Base-by-base conservation (phyloP, 2,797 vertebrate genomes). In the Micromesistius poutassou region DNA sequence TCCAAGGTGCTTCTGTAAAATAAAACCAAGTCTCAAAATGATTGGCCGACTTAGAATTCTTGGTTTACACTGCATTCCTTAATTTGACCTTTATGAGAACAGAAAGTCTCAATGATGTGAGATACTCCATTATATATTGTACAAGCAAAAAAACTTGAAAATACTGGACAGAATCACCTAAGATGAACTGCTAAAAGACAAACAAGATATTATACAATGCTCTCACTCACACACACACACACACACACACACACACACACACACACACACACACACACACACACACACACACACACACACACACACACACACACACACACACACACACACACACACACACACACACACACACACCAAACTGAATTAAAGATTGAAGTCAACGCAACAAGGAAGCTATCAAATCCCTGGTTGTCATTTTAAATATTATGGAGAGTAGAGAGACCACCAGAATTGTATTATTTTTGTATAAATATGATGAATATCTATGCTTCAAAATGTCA, bases 1-100 rank as follows among this genome's bases (percentile, higher is more conserved):
- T 79, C 68, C 74, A 77, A 77, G 76, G 79, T 50, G 4, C 10
- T 19, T 78, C 82, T 31, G 30, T 42, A 1, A 77, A 72, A 77
- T 80, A 78, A 81, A 30, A 81, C 77, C 72, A 73, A 74, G 76
- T 55, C 72, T 77, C 55, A 30, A 70, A 46, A 74, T 42, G 2
- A 79, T 71, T 70, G 74, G 68, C 82, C 46, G 50, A n/a, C 46
- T 62, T 25, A 9, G n/a, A 6, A 62, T 62, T 9, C 5, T n/a
- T 62, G n/a, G 55, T 62, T n/a, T 25, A 8, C n/a, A 10, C 22
- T 28, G 14, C 22, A 62, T 5, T 38, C 55, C 55, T n/a, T 62
- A 25, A 62, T 22, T 62, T n/a, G 25, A 28, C 62, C 8, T 68
- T 68, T 28, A 68, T 28, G 28, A 9, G 12, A 28, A 68, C 25